Conservation (phyloP, 1,140 invertebrate species). For the Heliconius hermathena region DNA sequence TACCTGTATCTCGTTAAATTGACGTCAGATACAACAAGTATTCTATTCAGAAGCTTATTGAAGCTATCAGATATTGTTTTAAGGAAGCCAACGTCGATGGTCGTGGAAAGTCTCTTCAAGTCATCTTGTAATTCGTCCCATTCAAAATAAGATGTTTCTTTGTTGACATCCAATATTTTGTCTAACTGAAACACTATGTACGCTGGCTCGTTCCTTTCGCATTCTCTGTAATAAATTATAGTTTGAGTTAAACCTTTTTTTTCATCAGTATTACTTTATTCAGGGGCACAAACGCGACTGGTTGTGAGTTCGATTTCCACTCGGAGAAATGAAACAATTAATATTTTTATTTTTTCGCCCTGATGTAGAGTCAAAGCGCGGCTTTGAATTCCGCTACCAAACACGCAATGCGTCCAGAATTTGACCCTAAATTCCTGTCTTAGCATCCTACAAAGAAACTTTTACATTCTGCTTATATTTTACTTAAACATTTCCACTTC, state of each 20-base stretch:
- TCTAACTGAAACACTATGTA: conserved; percentile 88
- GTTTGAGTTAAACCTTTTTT: background rate
- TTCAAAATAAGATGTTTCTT: conserved; percentile 82
- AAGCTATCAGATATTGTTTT: conserved; percentile 68
- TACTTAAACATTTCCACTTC: too few species aligned
- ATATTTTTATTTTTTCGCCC: too few species aligned
- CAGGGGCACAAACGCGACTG: too few species aligned
- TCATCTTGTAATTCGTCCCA: conserved; percentile 83
- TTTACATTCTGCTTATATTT: too few species aligned
- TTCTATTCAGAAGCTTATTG: conserved; percentile 83
- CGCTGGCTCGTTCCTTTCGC: conserved; percentile 85
- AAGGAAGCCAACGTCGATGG: conserved; percentile 65
- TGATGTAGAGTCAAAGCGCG: too few species aligned
- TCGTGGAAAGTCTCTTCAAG: conserved; percentile 73
- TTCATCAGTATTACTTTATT: background rate
- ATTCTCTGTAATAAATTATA: conserved; percentile 82
- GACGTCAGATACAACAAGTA: conserved; percentile 84
- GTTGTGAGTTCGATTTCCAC: too few species aligned
- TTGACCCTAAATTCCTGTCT: too few species aligned
- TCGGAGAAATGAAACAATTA: too few species aligned
- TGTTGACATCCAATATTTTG: conserved; percentile 84
- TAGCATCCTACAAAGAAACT: too few species aligned
- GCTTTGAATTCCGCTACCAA: too few species aligned
- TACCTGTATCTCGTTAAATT: conserved; percentile 87
- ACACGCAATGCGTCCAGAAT: too few species aligned